Evolutionary conservation across 2,113 vertebrate species (phyloP), one percentile per base, ranked within the genome.

Genomic region (Vidua chalybeata): DNA sequence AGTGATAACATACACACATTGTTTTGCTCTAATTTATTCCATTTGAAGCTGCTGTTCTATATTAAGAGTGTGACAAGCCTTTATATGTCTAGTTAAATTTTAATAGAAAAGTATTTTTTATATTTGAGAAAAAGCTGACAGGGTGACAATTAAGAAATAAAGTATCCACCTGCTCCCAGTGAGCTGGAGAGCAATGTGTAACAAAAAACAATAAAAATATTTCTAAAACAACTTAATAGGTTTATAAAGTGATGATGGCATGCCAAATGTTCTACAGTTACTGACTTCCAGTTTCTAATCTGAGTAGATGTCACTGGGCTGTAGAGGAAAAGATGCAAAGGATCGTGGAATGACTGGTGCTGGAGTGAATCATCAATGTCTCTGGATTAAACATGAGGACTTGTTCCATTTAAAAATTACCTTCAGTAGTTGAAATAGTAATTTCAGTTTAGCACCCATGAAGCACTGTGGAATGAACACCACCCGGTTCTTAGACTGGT

Each of bases 131-230:
- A 45, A 90, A 17, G 27, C 27, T 46, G 66, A 67, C 15, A 30
- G 2, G 15, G 21, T 49, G 71, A 82, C 6, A 1, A 56, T 6
- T 6, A 11, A 41, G 31, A 55, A 91, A 67, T 11, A 67, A 77
- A 74, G 12, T 4, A 52, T 5, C n/a, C 14, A 43, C 13, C 45
- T 68, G 45, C 22, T 81, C 37, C 52, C 54, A 33, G 20, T 2
- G 16, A 55, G 41, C n/a, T 75, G 27, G 18, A 73, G 24, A 62
- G 21, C 7, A 79, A 84, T 0, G 0, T 2, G 10, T 4, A 75
- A 68, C 13, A 61, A 90, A 75, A 37, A 59, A 23, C 6, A 58
- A 27, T 8, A 58, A 39, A 31, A 59, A 27, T 10, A 45, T 16
- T 77, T 67, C 27, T 48, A 43, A 45, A 24, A 37, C 11, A 39